These are phyloP conservation scores for Branchipolynoe longqiensis DNA, from an alignment of 2,888 invertebrate species.

Conservation along the genomic window DNA sequence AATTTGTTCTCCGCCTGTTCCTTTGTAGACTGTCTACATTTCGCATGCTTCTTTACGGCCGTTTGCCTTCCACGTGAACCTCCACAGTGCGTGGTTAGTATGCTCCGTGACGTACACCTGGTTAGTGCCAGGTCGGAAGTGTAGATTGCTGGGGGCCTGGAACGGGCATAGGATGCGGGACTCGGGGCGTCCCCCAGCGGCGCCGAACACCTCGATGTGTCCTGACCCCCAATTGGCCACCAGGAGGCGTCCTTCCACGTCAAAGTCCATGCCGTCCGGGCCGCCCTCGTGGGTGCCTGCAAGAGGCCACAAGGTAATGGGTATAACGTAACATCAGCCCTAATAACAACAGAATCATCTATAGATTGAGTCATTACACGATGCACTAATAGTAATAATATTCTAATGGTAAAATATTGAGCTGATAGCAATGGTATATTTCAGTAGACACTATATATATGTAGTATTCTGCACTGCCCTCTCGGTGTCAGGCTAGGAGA, in stretches of 20 bases:
- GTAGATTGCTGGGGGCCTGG: conserved; percentile 75
- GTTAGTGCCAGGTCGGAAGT: conserved; percentile 74
- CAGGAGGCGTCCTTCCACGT: conserved; percentile 75
- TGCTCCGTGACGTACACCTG: conserved; percentile 78
- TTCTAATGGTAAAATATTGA: no score
- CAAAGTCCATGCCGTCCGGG: conserved; percentile 80
- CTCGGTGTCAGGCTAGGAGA: no score
- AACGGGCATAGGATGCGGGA: conserved; percentile 77
- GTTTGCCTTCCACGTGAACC: conserved; percentile 75
- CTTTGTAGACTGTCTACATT: not conserved
- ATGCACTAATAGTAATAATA: no score
- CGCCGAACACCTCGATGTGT: conserved; percentile 77
- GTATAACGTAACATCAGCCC: no score
- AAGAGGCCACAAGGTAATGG: no score
- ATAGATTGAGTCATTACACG: no score
- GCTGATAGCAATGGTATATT: no score
- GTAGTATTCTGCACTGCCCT: no score
- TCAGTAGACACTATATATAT: no score
- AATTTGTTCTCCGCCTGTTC: no score
- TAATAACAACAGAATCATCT: no score
- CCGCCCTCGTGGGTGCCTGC: conserved; percentile 75
- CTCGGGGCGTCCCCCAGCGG: conserved; percentile 72
- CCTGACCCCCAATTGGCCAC: conserved; percentile 77
- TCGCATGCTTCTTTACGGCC: conserved; percentile 78
- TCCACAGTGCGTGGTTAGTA: conserved; percentile 76